Evolutionary conservation across 2,113 vertebrate genomes (phyloP), one percentile per base, ranked within the genome.

Genomic region (Eidolon helvum): DNA sequence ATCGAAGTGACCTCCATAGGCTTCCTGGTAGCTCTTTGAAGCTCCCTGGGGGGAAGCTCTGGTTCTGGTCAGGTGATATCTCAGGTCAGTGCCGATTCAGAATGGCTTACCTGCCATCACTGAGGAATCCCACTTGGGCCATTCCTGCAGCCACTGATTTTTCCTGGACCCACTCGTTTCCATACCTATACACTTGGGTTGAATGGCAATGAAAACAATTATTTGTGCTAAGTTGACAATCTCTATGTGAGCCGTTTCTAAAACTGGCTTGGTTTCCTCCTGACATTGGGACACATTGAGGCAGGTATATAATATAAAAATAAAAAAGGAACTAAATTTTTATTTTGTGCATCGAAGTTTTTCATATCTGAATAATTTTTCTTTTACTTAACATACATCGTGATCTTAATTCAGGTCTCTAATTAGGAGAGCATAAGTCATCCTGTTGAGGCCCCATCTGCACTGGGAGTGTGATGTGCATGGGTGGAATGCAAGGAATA

Each of bases 331-430:
- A 48, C 5, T 21, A 71, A 72, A 33, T 85, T 97, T 50, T 69
- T 28, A 4, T 63, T 24, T 91, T 55, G 18, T 95, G 72, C 79
- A 3, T 33, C 12, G 22, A 69, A 50, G 45, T 74, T 78, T 87
- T 33, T 94, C 28, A 57, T 89, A 63, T 96, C 1, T 7, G 40
- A 72, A 45, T 84, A 48, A 35, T 77, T 95, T 95, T 69, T 30
- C 5, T 79, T 97, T 97, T 95, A 94, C 92, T 79, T 89, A 91
- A 38, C 66, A 19, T 82, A n/a, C 57, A 38, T 1, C 3, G 89
- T 78, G 88, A 94, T 97, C 43, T 82, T 98, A 87, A 93, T 89
- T 95, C 85, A 75, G 96, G 90, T 75, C 78, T 12, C 6, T 63
- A 24, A 80, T 98, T 55, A 96, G 82, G 96, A 88, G 57, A 90